Evolutionary conservation across 1,140 invertebrate genomes (phyloP), one percentile per base, ranked within the genome.

Genomic region (Megalonaias nervosa): DNA sequence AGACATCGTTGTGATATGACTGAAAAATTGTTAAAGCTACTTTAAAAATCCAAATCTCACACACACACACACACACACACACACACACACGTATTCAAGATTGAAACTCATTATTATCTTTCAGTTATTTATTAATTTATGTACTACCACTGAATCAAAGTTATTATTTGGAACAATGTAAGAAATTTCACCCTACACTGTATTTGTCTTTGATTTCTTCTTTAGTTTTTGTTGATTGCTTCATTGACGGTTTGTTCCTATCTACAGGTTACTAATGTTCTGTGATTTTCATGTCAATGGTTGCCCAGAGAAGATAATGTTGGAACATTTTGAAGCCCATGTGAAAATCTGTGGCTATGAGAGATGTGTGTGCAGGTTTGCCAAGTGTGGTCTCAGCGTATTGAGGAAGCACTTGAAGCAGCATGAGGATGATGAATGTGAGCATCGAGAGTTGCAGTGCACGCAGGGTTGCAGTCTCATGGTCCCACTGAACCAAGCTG

Each of bases 241-340:
- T 48, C 38, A 48, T 48, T 48, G 38, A 48, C 38, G 0, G 55
- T 48, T 2, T 61, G 55, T 26, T 60, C 21, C 11, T 75, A 11
- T 57, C n/a, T 71, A 31, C 64, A 78, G 76, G 66, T 55, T 78
- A 16, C 19, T 78, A 66, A 78, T 78, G 76, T 55, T 78, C 21
- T 78, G 76, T 78, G 76, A 78, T 23, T 73, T 48, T 23, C 65
- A 70, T 23, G 48, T 61, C 31, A 73, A 78, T 77, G 79, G 79
- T 17, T 81, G 79, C 56, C 2, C 58, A 9, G 79, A 81, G 71
- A 77, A 71, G 62, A 74, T 80, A 16, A 74, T 75, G 68, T 21
- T 80, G 61, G 78, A 80, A 67, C 60, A 75, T 13, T 80, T 65
- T 75, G 78, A 80, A 19, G 26, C 68, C 15, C 78, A 80, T 58